Percentiles rank a stretch among this genome's conserved stretches.
These are phyloP conservation scores for Masnerella sp. DNA, from an alignment of 2,888 invertebrate genomes.

Conservation along the genomic window DNA sequence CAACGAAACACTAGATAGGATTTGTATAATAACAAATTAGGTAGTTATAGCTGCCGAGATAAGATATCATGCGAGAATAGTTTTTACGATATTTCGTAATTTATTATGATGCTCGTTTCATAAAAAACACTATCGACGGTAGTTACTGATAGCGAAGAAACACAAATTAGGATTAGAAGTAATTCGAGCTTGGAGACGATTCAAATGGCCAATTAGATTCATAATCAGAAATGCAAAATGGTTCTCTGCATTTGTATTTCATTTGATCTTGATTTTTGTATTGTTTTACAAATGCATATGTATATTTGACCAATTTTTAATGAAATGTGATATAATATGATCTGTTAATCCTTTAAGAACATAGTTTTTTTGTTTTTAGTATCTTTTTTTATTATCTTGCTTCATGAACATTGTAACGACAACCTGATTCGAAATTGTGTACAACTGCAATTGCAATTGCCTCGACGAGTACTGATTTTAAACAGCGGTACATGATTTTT, in stretches of 20 bases:
- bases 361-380: too few relatives aligned
- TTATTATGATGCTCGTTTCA: conserved; percentile 33
- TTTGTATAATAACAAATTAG: conserved; percentile 59
- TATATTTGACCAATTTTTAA: too few relatives aligned
- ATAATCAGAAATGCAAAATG: too few relatives aligned
- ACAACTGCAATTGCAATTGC: conserved; percentile 19
- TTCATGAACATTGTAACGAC: background rate
- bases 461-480: background rate
- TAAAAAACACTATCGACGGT: conserved; percentile 34
- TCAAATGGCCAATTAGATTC: background rate
- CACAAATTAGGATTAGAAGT: conserved; percentile 39
- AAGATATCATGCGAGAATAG: conserved; percentile 48
- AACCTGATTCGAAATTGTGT: conserved; percentile 9
- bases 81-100: conserved; percentile 52
- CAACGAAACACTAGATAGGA: conserved; percentile 55
- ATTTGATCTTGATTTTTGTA: conserved; percentile 4
- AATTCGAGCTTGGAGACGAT: conserved; percentile 37
- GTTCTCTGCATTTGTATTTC: conserved; percentile 21
- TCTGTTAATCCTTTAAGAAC: too few relatives aligned
- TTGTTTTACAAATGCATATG: too few relatives aligned
- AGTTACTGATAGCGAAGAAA: conserved; percentile 18
- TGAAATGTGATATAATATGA: too few relatives aligned
- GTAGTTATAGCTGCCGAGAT: conserved; percentile 53
- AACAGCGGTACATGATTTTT: conserved; percentile 2
- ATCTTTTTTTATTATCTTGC: too few relatives aligned